Evolutionary conservation across 2,113 vertebrate species (phyloP).

Genomic region (Bufo bufo): DNA sequence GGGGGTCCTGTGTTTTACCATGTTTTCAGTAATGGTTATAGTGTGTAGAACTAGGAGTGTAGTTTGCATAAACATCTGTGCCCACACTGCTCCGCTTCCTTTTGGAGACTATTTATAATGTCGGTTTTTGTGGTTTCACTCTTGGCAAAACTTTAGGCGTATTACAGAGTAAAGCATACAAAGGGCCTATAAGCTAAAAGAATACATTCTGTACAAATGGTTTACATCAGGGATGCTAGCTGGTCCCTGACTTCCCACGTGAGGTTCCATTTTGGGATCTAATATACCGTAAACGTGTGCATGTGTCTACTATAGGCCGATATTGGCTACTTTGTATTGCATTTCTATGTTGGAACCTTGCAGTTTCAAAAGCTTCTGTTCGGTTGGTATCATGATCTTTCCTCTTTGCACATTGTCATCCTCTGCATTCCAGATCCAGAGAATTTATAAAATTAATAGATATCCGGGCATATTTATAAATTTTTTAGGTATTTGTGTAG

Average conservation of each 20-base stretch:
- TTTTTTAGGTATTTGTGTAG: too few species aligned
- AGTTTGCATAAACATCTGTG: slow-evolving; percentile 50
- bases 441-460: too few species aligned
- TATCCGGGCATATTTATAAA: too few species aligned
- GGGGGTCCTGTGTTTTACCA: neutral
- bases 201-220: slow-evolving; percentile 19
- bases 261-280: neutral
- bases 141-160: slow-evolving; percentile 52
- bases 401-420: too few species aligned
- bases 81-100: slow-evolving; percentile 39
- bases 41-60: neutral
- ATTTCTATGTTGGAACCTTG: too few species aligned
- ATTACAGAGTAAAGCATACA: slow-evolving; percentile 38
- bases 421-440: too few species aligned
- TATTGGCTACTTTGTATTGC: too few species aligned
- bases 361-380: too few species aligned
- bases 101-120: slow-evolving; percentile 44
- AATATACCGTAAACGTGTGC: neutral
- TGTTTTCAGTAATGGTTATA: neutral
- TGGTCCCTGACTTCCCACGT: neutral
- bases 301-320: too few species aligned
- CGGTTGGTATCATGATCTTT: too few species aligned
- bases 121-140: slow-evolving; percentile 44
- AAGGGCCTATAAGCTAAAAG: slow-evolving; percentile 20
- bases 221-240: neutral